A percentile compares a stretch with the other conserved stretches of the same genome.
phyloP scores from a whole-genome alignment of 2,797 vertebrate species.

The Karalla daura region DNA sequence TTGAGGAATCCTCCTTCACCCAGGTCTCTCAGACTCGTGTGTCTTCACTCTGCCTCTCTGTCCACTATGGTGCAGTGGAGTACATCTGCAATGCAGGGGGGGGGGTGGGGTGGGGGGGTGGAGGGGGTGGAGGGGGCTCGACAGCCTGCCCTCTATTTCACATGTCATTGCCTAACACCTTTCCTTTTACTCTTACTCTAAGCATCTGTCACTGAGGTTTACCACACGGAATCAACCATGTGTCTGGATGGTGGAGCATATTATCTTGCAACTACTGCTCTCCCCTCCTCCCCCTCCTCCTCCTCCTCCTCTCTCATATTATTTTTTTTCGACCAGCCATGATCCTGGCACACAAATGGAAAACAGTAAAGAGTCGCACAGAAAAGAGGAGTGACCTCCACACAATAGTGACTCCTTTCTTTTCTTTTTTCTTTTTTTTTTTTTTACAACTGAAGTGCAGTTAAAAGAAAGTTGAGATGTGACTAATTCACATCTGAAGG shows the following conservation, averaged over 20 bases:
- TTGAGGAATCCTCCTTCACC: conserved; percentile 37
- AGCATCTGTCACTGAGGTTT: conserved; percentile 77
- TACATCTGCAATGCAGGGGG: conserved; percentile 80
- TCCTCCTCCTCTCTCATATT: no score
- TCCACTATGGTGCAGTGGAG: conserved; percentile 72
- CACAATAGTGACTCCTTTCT: conserved; percentile 21
- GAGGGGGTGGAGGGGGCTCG: no score
- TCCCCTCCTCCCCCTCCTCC: no score
- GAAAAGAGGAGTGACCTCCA: conserved; percentile 35
- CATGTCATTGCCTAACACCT: conserved; percentile 80
- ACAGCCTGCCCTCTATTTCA: conserved; percentile 81
- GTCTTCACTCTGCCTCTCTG: conserved; percentile 57
- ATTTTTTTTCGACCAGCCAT: conserved; percentile 37
- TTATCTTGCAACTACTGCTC: conserved; percentile 55
- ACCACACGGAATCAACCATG: conserved; percentile 69
- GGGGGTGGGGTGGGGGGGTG: no score
- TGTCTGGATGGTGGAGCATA: conserved; percentile 60
- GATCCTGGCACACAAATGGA: conserved; percentile 52
- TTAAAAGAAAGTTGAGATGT: conserved; percentile 3
- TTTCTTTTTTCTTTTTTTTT: background rate
- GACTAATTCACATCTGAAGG: conserved; percentile 3
- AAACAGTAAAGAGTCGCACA: conserved; percentile 38
- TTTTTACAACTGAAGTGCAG: conserved; percentile 9
- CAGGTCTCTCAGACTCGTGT: conserved; percentile 42
- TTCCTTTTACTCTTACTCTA: conserved; percentile 76